Conservation (phyloP, 2,888 invertebrate genomes). For the Cryptophagus acutangulus region DNA sequence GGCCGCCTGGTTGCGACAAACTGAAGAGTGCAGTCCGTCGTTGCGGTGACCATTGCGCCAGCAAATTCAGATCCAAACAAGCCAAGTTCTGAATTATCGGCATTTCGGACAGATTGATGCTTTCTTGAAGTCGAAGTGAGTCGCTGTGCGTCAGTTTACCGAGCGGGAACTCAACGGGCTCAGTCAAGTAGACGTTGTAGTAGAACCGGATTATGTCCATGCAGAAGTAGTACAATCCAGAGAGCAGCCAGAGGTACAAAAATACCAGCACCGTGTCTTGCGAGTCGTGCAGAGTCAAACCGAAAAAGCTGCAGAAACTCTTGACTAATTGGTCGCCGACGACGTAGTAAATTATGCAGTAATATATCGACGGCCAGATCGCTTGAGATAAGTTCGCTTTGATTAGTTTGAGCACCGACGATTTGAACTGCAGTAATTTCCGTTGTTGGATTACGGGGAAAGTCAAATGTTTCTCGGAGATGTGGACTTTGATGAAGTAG, state of each 20-base stretch:
- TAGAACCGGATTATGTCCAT: conserved; percentile 66
- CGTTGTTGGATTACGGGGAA: conserved; percentile 69
- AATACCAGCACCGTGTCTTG: conserved; percentile 49
- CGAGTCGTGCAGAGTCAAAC: conserved; percentile 49
- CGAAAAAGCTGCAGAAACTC: conserved; percentile 52
- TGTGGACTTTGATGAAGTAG: conserved; percentile 56
- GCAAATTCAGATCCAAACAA: conserved; percentile 65
- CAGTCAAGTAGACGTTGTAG: conserved; percentile 66
- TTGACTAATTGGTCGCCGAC: conserved; percentile 55
- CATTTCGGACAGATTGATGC: conserved; percentile 55
- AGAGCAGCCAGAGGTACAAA: conserved; percentile 64
- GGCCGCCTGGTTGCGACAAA: conserved; percentile 77
- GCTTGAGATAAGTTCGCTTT: conserved; percentile 57
- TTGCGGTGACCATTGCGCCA: conserved; percentile 58
- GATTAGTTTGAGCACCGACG: conserved; percentile 54
- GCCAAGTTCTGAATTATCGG: conserved; percentile 72
- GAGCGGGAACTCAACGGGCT: conserved; percentile 64
- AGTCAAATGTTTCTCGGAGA: conserved; percentile 54
- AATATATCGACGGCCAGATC: conserved; percentile 59
- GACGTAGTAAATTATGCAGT: conserved; percentile 57
- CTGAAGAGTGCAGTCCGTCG: conserved; percentile 65
- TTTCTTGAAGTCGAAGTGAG: conserved; percentile 56
- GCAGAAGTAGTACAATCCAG: conserved; percentile 63
- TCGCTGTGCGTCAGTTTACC: conserved; percentile 45
- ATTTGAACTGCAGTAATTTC: conserved; percentile 63